Base-by-base conservation (phyloP, 2,797 vertebrate species). In the Dipus sagitta region DNA sequence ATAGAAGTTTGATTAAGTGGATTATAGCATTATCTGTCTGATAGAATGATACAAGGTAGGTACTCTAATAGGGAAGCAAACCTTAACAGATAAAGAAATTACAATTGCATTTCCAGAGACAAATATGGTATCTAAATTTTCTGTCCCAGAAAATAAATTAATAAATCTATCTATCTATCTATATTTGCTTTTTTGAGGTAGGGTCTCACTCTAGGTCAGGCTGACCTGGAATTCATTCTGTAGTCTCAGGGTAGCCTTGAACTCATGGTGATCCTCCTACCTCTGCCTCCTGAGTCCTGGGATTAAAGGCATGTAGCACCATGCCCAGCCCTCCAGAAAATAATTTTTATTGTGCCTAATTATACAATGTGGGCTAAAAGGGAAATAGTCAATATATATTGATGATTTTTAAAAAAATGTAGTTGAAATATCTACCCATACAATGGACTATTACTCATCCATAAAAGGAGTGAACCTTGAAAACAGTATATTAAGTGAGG, bases 11-110 rank as follows among this genome's bases (percentile, higher is more conserved):
- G 80, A 75, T 42, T 85, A 85, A 79, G 72, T 84, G 76, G 83
- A 90, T 74, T 89, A 78, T 26, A 6, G 38, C 54, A 84, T 67
- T 75, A 67, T 85, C 65, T 84, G 71, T 18, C 86, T 79, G 70
- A 79, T 67, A 24, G 20, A 90, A 90, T 32, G 74, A 90, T 65
- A 75, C 17, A 65, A 79, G 42, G 26, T 62, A 23, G 70, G 82
- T 72, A 71, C 15, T 54, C 84, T 64, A 89, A 78, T n/a, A 78
- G 65, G 60, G 82, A 74, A 58, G 26, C 26, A 71, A 64, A 65
- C 26, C 38, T 93, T 52, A 93, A 85, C 23, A 58, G 65, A 79
- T 21, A 58, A 77, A 74, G 38, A 72, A 58, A 70, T 71, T 62
- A 78, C 71, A 89, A 64, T 6, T 84, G 20, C 18, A 64, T n/a